Evolutionary conservation across 2,113 vertebrate genomes (phyloP).

Genomic region (Bombycilla garrulus): DNA sequence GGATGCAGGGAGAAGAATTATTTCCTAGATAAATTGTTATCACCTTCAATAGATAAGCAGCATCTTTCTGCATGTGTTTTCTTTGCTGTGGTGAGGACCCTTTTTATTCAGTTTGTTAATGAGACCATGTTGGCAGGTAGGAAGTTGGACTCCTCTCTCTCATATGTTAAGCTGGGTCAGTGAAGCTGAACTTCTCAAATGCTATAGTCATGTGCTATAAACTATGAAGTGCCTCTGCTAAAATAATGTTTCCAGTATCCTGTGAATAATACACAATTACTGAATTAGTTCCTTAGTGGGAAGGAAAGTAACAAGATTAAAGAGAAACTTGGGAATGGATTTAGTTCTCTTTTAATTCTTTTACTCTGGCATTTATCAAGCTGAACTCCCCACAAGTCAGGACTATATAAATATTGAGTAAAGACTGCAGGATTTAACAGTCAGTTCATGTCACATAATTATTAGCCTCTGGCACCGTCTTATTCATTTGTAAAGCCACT

Average conservation of each 20-base stretch:
- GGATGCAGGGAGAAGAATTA: not conserved
- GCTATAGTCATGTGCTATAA: not conserved
- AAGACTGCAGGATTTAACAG: slow-evolving; percentile 43
- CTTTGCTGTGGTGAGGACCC: slow-evolving; percentile 25
- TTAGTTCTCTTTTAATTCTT: slow-evolving; percentile 27
- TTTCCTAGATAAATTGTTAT: not conserved
- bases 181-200: slow-evolving; percentile 62
- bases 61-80: slow-evolving; percentile 8
- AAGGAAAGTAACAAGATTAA: slow-evolving; percentile 35
- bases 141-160: slow-evolving; percentile 60
- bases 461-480: slow-evolving; percentile 36
- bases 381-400: slow-evolving; percentile 27
- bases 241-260: not conserved
- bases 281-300: slow-evolving; percentile 23
- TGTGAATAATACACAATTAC: not conserved
- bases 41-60: not conserved
- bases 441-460: slow-evolving; percentile 46
- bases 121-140: slow-evolving; percentile 43
- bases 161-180: slow-evolving; percentile 14
- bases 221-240: not conserved
- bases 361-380: slow-evolving; percentile 27
- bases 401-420: slow-evolving; percentile 53
- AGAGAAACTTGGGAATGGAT: slow-evolving; percentile 29
- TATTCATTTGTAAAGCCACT: slow-evolving; percentile 49
- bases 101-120: slow-evolving; percentile 55